A percentile compares a stretch with the other conserved stretches of the same genome.
These are phyloP conservation scores for Drosophila trapezifrons DNA, from an alignment of 1,140 invertebrate genomes.

Conservation along the genomic window DNA sequence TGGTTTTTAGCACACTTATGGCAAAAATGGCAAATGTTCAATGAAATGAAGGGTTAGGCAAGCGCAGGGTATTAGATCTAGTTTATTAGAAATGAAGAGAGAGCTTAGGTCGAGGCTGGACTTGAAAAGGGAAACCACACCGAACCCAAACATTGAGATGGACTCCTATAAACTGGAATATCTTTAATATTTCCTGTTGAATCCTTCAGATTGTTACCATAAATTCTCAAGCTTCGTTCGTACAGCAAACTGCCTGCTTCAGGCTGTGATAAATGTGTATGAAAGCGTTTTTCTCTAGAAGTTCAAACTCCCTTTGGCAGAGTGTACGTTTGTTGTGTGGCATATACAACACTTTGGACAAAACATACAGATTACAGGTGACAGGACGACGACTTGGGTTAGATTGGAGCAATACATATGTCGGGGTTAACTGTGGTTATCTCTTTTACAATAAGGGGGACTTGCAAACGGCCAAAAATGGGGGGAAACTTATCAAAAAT, in stretches of 20 bases:
- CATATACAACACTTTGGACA: slow-evolving; percentile 47
- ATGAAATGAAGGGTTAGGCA: slow-evolving; percentile 67
- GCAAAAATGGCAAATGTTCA: slow-evolving; percentile 48
- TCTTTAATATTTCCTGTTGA: neutral
- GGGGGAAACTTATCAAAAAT: slow-evolving; percentile 37
- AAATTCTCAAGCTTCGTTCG: slow-evolving; percentile 26
- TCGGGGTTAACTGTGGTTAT: slow-evolving; percentile 54
- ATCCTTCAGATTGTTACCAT: neutral
- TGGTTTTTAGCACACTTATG: slow-evolving; percentile 57
- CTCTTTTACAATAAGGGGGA: slow-evolving; percentile 19
- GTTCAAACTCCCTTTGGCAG: neutral
- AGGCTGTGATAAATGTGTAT: neutral
- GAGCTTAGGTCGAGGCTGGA: slow-evolving; percentile 29
- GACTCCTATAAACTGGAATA: neutral
- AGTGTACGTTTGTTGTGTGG: slow-evolving; percentile 25
- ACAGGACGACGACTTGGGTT: slow-evolving; percentile 15
- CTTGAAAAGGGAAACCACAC: slow-evolving; percentile 33
- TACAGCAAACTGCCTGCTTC: slow-evolving; percentile 23
- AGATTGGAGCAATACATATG: slow-evolving; percentile 29
- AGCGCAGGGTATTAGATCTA: slow-evolving; percentile 60
- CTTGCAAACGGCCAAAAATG: slow-evolving; percentile 26
- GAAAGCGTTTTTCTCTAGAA: slow-evolving; percentile 1
- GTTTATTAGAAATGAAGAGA: slow-evolving; percentile 48
- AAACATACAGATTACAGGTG: slow-evolving; percentile 21
- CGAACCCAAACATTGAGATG: slow-evolving; percentile 46